A percentile compares a stretch with the other conserved stretches of the same genome.
Evolutionary conservation across 2,888 invertebrate genomes (phyloP).

Genomic region (Tetrapedia diversipes): DNA sequence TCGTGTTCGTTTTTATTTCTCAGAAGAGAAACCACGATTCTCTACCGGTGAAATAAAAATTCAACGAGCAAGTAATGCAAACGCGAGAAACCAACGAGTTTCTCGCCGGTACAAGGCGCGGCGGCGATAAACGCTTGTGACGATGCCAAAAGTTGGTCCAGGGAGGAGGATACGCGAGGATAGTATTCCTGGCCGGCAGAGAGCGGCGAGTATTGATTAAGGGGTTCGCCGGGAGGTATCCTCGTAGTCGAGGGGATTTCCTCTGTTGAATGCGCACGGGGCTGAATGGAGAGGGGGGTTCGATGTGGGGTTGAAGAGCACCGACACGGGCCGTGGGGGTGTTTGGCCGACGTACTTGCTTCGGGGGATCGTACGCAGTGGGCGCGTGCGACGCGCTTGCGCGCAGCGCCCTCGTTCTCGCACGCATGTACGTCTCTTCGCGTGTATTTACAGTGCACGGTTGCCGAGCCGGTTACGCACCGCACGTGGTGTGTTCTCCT

Average conservation of each 20-base stretch:
- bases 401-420: neutral
- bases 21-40: too few relatives aligned
- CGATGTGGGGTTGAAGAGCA: conserved; percentile 42
- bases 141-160: conserved; percentile 58
- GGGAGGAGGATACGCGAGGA: conserved; percentile 54
- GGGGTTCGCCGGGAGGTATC: conserved; percentile 72
- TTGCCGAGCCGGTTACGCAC: conserved; percentile 56
- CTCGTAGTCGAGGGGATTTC: conserved; percentile 67
- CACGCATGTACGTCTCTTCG: conserved; percentile 44
- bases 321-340: conserved; percentile 45
- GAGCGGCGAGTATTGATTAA: conserved; percentile 78
- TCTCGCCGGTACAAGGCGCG: neutral
- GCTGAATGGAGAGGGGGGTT: conserved; percentile 50
- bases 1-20: neutral
- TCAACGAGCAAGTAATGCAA: neutral
- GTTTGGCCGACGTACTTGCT: conserved; percentile 33
- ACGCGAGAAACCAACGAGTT: neutral
- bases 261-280: conserved; percentile 60
- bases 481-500: conserved; percentile 70
- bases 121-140: neutral
- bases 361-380: conserved; percentile 33
- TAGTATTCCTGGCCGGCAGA: conserved; percentile 61
- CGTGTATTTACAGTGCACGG: conserved; percentile 51
- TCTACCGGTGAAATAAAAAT: too few relatives aligned
- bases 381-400: conserved; percentile 44